These are phyloP conservation scores for Eumeta japonica DNA, from an alignment of 1,140 invertebrate genomes.

Conservation along the genomic window DNA sequence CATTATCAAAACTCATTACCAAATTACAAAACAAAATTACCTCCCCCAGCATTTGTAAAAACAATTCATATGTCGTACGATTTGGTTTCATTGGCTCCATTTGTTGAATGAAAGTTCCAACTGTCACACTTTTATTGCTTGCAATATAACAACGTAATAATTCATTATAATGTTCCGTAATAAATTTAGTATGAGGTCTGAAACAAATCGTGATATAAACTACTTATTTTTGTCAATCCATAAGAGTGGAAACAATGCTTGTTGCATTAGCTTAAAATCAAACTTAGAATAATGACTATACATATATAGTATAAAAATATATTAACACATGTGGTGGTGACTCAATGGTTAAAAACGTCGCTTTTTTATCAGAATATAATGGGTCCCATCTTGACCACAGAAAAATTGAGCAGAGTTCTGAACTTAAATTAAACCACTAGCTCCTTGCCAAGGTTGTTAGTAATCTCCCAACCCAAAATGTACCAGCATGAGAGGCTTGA, in stretches of 20 bases:
- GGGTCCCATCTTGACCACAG: no score
- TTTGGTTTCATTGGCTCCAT: constrained; percentile 46
- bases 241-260: neutral
- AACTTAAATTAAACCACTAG: no score
- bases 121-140: constrained; percentile 33
- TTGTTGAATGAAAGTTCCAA: constrained; percentile 30
- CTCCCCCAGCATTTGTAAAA: constrained; percentile 54
- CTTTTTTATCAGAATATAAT: neutral
- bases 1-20: constrained; percentile 2
- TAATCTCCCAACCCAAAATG: no score
- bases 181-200: constrained; percentile 39
- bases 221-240: neutral
- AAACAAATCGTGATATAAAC: constrained; percentile 6
- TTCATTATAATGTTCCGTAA: constrained; percentile 49
- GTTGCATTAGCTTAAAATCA: no score
- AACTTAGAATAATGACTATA: constrained; percentile 2
- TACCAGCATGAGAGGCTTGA: no score
- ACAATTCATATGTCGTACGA: constrained; percentile 49
- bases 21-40: constrained; percentile 17
- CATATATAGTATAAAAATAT: neutral
- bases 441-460: no score
- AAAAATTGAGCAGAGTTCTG: no score
- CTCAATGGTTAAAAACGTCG: neutral
- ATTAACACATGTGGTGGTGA: neutral
- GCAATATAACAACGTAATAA: constrained; percentile 43